Evolutionary conservation across 2,113 vertebrate species (phyloP).

Genomic region (Muscicapa adusta): DNA sequence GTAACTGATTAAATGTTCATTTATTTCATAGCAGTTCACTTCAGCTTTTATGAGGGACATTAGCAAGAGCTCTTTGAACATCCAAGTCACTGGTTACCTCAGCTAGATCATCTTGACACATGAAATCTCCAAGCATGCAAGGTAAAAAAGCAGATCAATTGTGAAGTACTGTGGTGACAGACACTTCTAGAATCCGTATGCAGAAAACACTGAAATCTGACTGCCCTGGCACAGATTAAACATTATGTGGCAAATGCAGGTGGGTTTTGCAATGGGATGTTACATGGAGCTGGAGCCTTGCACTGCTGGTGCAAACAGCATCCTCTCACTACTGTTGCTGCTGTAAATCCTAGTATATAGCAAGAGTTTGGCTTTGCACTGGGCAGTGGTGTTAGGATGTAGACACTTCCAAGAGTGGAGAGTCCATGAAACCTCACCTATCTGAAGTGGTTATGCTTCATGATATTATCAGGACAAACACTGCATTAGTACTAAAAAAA

Average conservation of each 20-base stretch:
- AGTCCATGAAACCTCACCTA: background rate
- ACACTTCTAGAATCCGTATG: background rate
- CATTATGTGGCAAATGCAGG: background rate
- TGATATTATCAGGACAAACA: background rate
- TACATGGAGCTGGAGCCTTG: background rate
- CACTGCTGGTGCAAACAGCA: background rate
- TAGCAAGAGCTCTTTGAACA: background rate
- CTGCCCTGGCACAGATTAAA: background rate
- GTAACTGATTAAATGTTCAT: background rate
- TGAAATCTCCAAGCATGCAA: background rate
- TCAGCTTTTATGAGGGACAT: background rate
- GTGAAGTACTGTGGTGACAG: background rate
- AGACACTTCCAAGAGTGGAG: background rate
- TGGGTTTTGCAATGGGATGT: background rate
- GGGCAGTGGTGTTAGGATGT: background rate
- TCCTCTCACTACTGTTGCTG: background rate
- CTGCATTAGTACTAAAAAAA: background rate
- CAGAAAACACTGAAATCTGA: background rate
- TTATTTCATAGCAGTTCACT: background rate
- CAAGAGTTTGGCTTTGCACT: background rate
- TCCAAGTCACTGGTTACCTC: background rate
- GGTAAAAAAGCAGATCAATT: fast-evolving
- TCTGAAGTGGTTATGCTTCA: background rate
- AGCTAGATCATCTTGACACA: background rate
- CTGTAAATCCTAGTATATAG: background rate